phyloP scores from a whole-genome alignment of 2,113 vertebrate genomes.

The Hyaena hyaena region DNA sequence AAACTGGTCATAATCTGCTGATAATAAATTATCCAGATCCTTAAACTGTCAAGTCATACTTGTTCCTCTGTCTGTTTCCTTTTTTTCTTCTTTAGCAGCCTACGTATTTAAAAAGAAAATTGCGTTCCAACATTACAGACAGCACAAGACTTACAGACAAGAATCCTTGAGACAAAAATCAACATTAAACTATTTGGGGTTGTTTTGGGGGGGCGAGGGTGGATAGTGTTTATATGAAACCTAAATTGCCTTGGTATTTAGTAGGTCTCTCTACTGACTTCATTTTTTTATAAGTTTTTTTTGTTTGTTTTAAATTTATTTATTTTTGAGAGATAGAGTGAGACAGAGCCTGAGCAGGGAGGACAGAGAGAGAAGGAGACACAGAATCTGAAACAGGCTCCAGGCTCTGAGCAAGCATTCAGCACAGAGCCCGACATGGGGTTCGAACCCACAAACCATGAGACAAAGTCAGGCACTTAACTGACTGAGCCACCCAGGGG shows the following conservation, averaged over 20 bases:
- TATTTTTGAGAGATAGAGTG: too few relatives aligned
- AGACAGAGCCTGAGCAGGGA: too few relatives aligned
- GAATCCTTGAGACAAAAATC: conserved; percentile 11
- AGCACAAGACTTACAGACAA: background rate
- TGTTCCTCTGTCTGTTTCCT: background rate
- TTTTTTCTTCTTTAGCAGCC: background rate
- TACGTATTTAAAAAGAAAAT: background rate
- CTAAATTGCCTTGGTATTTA: background rate
- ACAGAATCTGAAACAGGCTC: too few relatives aligned
- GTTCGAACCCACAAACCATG: too few relatives aligned
- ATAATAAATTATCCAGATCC: conserved; percentile 1
- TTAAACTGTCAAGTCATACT: background rate
- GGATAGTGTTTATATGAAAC: background rate
- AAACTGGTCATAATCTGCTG: background rate
- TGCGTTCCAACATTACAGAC: background rate
- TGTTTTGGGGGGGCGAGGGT: background rate
- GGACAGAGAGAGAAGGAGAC: too few relatives aligned
- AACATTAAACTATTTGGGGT: background rate
- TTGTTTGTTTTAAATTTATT: too few relatives aligned
- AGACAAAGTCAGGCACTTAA: too few relatives aligned
- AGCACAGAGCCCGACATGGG: too few relatives aligned
- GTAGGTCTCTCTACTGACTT: background rate
- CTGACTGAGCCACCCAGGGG: too few relatives aligned
- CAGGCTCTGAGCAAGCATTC: too few relatives aligned
- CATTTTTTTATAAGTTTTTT: background rate